These are phyloP conservation scores for Scarus forsteni DNA, from an alignment of 2,797 vertebrate genomes.

Conservation along the genomic window DNA sequence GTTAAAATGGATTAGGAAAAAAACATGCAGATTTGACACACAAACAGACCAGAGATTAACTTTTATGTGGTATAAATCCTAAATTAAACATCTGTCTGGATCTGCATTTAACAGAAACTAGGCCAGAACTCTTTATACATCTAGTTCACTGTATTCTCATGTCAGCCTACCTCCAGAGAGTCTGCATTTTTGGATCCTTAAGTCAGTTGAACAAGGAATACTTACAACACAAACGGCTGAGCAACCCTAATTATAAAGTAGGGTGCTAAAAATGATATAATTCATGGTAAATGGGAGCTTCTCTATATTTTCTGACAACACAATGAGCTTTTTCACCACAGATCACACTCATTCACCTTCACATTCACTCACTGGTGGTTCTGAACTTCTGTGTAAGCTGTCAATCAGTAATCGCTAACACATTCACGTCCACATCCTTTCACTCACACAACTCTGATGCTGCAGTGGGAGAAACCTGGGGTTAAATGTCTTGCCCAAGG, in stretches of 20 bases:
- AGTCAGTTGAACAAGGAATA: slow-evolving; percentile 4
- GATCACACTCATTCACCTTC: too few relatives aligned
- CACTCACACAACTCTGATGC: too few relatives aligned
- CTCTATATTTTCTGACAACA: too few relatives aligned
- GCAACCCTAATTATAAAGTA: not conserved
- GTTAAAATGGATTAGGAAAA: not conserved
- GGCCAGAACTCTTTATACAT: not conserved
- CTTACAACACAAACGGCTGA: not conserved
- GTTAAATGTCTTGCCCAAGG: too few relatives aligned
- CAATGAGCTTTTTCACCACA: too few relatives aligned
- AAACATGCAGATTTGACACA: not conserved
- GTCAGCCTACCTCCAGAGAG: slow-evolving; percentile 11
- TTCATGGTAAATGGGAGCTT: too few relatives aligned
- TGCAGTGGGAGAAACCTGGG: too few relatives aligned
- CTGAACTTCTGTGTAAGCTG: too few relatives aligned
- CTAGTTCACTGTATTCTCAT: slow-evolving; percentile 9
- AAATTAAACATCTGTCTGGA: not conserved
- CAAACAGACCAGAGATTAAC: slow-evolving; percentile 8
- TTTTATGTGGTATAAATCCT: not conserved
- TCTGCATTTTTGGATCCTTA: slow-evolving; percentile 9
- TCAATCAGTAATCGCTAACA: too few relatives aligned
- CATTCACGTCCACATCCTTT: too few relatives aligned
- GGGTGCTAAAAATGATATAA: too few relatives aligned
- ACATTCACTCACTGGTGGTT: too few relatives aligned
- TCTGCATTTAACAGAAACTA: slow-evolving; percentile 2